Evolutionary conservation across 2,888 invertebrate genomes (phyloP), one percentile per base, ranked within the genome.

Genomic region (Drosophila anomelani): DNA sequence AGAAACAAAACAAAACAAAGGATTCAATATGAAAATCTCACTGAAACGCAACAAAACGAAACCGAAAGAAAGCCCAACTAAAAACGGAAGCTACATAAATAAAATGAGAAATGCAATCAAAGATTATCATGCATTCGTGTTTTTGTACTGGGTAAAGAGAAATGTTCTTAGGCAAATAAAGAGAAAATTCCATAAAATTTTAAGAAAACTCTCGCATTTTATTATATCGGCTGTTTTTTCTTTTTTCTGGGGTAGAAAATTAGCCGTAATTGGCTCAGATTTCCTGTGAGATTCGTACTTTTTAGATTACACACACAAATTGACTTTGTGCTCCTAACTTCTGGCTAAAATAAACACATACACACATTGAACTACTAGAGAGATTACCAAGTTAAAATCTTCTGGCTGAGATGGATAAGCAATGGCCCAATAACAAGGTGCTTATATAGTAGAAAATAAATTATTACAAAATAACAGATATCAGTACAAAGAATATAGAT

Each of bases 71-170:
- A 69, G 38, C 51, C 59, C 72, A 70, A 75, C 74, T 72, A 51
- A 74, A 55, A 67, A 58, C 51, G 39, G 39, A 69, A 70, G 60
- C 57, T 57, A 58, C 75, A 66, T 75, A 73, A 71, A 66, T 75
- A 73, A 71, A 63, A 62, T 49, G 44, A 53, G 20, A 75, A 72
- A 79, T 76, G 75, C 81, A 83, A 81, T 82, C 67, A 88, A 76
- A 72, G 76, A 61, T 76, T 41, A 66, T 58, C 41, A 58, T 47
- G 46, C 63, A 70, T 79, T 66, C 69, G 36, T 39, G 66, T 72
- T 72, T 51, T 53, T 72, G 46, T 75, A 76, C 82, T 75, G 82
- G 77, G 74, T 75, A 66, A 59, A 60, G 55, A 56, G 58, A 47
- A 71, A 78, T 64, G 67, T 61, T 63, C 63, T 49, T 69, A 69